Evolutionary conservation across 2,888 invertebrate genomes (phyloP).

Genomic region (Fabriciana adippe): DNA sequence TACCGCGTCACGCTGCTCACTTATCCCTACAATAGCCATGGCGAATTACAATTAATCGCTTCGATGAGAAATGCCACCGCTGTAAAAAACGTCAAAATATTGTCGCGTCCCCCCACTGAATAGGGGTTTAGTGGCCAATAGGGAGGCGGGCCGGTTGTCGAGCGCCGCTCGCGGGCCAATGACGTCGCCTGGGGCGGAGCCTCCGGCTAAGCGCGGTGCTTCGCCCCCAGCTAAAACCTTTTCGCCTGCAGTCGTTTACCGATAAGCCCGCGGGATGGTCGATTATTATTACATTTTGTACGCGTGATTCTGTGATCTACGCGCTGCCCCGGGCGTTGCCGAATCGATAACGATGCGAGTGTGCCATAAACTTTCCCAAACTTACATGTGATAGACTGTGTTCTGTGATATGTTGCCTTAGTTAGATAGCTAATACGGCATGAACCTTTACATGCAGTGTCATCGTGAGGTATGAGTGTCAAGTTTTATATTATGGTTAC

Average conservation of each 20-base stretch:
- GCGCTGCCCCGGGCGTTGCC: conserved; percentile 66
- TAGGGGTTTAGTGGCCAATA: conserved; percentile 65
- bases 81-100: conserved; percentile 79
- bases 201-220: conserved; percentile 73
- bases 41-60: conserved; percentile 80
- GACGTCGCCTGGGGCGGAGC: conserved; percentile 76
- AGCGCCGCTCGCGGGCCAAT: conserved; percentile 75
- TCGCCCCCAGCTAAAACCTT: conserved; percentile 82
- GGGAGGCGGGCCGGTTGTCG: conserved; percentile 59
- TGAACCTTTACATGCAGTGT: conserved; percentile 81
- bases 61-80: conserved; percentile 77
- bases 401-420: conserved; percentile 81
- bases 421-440: conserved; percentile 65
- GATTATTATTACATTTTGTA: conserved; percentile 77
- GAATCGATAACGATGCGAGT: conserved; percentile 69
- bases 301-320: conserved; percentile 74
- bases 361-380: conserved; percentile 49
- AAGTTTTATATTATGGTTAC: conserved; percentile 11
- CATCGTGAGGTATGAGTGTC: conserved; percentile 77
- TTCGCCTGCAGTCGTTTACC: conserved; percentile 82
- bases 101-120: conserved; percentile 67
- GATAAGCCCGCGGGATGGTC: conserved; percentile 82
- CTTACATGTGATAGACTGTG: conserved; percentile 63
- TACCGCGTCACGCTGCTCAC: conserved; percentile 62
- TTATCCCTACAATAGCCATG: conserved; percentile 79